phyloP scores from a whole-genome alignment of 2,113 vertebrate genomes.

The Oostethus manadensis region DNA sequence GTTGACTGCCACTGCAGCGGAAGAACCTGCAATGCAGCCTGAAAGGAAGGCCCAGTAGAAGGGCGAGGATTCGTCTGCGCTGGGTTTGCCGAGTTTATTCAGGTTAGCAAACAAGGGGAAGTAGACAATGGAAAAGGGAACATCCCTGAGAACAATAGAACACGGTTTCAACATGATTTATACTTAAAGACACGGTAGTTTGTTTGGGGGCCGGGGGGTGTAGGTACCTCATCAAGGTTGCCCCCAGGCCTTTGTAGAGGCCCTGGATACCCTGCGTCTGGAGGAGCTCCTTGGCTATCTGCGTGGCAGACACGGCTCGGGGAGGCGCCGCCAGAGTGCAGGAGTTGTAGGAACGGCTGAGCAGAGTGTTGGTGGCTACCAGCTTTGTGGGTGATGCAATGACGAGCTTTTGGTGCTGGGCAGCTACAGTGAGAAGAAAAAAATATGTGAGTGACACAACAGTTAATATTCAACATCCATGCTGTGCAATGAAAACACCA shows the following conservation, averaged over 20 bases:
- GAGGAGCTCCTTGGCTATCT: constrained; percentile 74
- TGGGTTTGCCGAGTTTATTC: constrained; percentile 68
- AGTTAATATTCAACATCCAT: background rate
- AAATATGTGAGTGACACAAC: background rate
- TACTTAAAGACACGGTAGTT: background rate
- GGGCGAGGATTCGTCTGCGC: constrained; percentile 51
- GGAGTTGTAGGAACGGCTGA: constrained; percentile 72
- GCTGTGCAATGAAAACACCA: background rate
- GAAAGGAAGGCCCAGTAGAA: constrained; percentile 79
- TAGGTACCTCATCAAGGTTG: constrained; percentile 74
- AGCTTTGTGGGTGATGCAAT: constrained; percentile 64
- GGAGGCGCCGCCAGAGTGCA: constrained; percentile 39
- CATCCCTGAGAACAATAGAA: constrained; percentile 65
- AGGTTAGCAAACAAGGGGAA: constrained; percentile 80
- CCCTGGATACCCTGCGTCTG: constrained; percentile 72
- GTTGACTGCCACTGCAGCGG: constrained; percentile 73
- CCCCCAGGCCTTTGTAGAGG: constrained; percentile 77
- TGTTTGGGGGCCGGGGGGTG: no score
- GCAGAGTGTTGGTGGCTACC: constrained; percentile 56
- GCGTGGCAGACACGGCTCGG: constrained; percentile 67
- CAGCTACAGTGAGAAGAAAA: constrained; percentile 39
- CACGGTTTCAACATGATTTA: background rate
- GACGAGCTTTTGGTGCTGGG: constrained; percentile 68
- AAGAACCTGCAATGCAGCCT: constrained; percentile 71
- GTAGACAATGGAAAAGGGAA: constrained; percentile 79